Conservation (phyloP, 2,888 invertebrate species). For the Dinocampus coccinellae region DNA sequence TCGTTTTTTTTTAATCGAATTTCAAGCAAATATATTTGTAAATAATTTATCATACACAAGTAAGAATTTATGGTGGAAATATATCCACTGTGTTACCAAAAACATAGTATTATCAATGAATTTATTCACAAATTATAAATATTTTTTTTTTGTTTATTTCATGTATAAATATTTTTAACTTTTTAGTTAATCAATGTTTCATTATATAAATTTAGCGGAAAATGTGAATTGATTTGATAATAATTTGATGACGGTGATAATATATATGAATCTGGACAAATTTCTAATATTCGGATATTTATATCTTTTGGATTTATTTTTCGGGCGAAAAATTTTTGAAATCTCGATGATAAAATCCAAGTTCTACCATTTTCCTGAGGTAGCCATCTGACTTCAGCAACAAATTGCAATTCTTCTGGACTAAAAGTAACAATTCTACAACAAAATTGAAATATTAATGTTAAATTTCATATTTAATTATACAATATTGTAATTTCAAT, state of each 20-base stretch:
- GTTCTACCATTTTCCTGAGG: conserved; percentile 78
- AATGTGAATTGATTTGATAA: conserved; percentile 32
- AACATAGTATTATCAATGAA: no score
- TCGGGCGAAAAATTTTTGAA: conserved; percentile 84
- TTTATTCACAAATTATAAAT: neutral
- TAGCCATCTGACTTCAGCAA: conserved; percentile 80
- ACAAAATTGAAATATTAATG: conserved; percentile 25
- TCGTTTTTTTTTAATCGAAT: no score
- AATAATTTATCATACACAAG: no score
- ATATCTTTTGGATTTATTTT: conserved; percentile 78
- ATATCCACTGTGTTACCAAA: no score
- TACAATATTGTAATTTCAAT: conserved; percentile 7
- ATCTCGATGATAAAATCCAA: conserved; percentile 82
- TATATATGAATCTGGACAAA: conserved; percentile 57
- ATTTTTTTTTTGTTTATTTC: neutral
- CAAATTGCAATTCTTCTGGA: conserved; percentile 81
- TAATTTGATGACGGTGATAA: conserved; percentile 28
- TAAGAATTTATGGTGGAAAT: no score
- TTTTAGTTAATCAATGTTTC: conserved; percentile 46
- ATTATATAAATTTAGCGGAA: conserved; percentile 49
- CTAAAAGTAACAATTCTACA: conserved; percentile 80
- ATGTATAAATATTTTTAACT: no score
- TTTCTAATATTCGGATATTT: conserved; percentile 81
- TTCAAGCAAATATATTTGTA: no score
- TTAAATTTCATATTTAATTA: neutral